phyloP scores from a whole-genome alignment of 2,888 invertebrate genomes.

The Horisme vitalbata region DNA sequence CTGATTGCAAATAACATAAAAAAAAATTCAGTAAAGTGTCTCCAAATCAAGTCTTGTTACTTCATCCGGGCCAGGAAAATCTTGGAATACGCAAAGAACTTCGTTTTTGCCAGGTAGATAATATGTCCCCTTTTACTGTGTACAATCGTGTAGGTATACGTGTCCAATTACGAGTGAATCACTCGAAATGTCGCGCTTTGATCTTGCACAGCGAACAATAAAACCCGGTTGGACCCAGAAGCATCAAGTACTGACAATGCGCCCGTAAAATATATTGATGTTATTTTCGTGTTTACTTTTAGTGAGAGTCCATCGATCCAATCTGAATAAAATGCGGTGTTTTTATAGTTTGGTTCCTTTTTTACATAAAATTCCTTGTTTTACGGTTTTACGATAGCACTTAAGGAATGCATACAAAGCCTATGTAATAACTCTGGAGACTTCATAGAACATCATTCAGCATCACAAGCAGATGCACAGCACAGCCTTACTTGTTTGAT shows the following conservation, averaged over 20 bases:
- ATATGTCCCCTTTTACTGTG: not conserved
- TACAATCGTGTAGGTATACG: conserved; percentile 3
- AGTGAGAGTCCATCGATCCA: conserved; percentile 22
- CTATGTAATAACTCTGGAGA: no score
- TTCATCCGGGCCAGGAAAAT: no score
- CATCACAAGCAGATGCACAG: no score
- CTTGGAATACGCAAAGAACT: not conserved
- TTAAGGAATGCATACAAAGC: no score
- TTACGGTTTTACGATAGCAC: not conserved
- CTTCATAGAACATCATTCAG: no score
- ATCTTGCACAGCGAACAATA: conserved; percentile 23
- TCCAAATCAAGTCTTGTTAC: no score
- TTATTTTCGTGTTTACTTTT: conserved; percentile 24
- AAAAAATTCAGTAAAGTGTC: no score
- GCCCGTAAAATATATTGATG: conserved; percentile 25
- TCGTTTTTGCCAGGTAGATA: conserved; percentile 1
- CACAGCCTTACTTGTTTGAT: no score
- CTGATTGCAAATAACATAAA: no score
- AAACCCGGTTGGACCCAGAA: conserved; percentile 15
- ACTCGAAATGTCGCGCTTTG: conserved; percentile 20
- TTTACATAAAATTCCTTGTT: no score
- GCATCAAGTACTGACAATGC: conserved; percentile 25
- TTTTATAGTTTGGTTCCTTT: conserved; percentile 16
- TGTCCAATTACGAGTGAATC: conserved; percentile 24
- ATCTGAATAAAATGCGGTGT: conserved; percentile 24